These are phyloP conservation scores for Pangasianodon hypophthalmus DNA, from an alignment of 2,113 vertebrate species.

Conservation along the genomic window DNA sequence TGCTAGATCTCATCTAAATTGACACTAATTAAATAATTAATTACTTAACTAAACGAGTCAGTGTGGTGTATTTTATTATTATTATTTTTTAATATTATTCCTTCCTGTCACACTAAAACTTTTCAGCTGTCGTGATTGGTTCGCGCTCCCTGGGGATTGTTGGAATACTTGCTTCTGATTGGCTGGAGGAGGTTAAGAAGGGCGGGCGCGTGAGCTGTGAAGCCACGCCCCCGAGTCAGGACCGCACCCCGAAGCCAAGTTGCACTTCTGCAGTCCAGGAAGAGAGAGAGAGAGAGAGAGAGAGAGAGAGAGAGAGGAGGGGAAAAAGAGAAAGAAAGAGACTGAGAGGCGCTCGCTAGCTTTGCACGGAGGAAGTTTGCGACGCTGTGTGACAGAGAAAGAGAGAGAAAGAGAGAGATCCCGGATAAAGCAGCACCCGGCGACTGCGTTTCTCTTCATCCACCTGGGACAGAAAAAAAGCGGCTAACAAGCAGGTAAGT, in stretches of 20 bases:
- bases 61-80: neutral
- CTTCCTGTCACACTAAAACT: neutral
- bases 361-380: constrained; percentile 20
- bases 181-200: constrained; percentile 15
- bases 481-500: neutral
- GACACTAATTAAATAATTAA: too few species aligned
- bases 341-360: constrained; percentile 30
- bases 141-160: constrained; percentile 34
- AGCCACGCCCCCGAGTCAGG: constrained; percentile 56
- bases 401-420: constrained; percentile 35
- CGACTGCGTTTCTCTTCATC: constrained; percentile 8
- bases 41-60: too few species aligned
- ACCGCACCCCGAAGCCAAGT: constrained; percentile 71
- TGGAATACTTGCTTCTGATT: neutral
- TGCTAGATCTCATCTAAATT: neutral
- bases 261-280: constrained; percentile 57
- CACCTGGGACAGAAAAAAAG: constrained; percentile 1
- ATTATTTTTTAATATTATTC: neutral
- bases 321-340: constrained; percentile 39
- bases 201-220: constrained; percentile 10
- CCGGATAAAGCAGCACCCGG: neutral
- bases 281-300: constrained; percentile 12
- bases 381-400: constrained; percentile 44
- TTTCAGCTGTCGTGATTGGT: constrained; percentile 61
- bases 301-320: neutral